These are phyloP conservation scores for Simalia tracyae DNA, from an alignment of 2,797 vertebrate genomes.

Conservation along the genomic window DNA sequence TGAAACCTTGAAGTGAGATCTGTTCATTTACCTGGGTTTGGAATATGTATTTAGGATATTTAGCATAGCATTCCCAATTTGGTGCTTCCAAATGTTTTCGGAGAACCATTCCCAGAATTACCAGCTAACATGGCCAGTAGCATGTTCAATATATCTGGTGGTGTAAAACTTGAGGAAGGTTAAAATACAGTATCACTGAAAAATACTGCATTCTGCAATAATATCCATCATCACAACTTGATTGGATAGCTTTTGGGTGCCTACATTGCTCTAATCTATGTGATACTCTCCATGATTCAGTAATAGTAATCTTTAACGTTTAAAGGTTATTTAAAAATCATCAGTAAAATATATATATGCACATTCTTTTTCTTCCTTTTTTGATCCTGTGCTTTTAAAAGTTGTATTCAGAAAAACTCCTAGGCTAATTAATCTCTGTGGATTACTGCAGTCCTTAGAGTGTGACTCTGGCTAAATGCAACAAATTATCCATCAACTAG, in stretches of 20 bases:
- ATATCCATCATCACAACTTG: background rate
- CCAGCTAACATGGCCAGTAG: background rate
- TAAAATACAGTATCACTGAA: background rate
- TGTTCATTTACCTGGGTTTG: background rate
- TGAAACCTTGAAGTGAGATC: background rate
- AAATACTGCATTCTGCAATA: background rate
- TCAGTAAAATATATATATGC: conserved; percentile 31
- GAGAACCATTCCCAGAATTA: background rate
- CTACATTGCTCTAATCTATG: accelerated
- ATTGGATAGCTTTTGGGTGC: accelerated
- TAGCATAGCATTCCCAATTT: background rate
- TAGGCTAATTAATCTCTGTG: conserved; percentile 67
- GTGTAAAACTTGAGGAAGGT: background rate
- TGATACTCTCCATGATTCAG: conserved; percentile 4
- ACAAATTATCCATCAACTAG: conserved; percentile 63
- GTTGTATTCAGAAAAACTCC: conserved; percentile 55
- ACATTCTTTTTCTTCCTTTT: conserved; percentile 27
- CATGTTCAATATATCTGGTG: background rate
- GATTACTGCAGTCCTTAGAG: conserved; percentile 65
- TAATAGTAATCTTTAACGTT: background rate
- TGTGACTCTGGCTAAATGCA: conserved; percentile 62
- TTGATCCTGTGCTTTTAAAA: conserved; percentile 54
- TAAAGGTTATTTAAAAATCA: background rate
- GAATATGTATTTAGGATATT: background rate
- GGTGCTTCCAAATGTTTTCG: background rate